These are phyloP conservation scores for Sebastes oblongus DNA, from an alignment of 2,797 vertebrate species.

Conservation along the genomic window DNA sequence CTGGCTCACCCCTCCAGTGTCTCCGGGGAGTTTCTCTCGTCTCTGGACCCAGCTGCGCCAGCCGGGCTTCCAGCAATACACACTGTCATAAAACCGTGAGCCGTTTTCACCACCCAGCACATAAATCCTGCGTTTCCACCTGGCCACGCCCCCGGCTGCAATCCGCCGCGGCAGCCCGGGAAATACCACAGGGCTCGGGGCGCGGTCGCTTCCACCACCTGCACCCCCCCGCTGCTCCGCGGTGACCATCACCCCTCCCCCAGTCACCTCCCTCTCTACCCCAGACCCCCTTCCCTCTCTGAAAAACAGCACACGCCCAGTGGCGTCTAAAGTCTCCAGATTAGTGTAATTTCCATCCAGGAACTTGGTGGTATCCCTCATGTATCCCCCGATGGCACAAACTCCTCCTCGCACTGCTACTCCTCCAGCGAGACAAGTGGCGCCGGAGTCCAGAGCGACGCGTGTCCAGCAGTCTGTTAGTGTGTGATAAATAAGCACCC, in stretches of 20 bases:
- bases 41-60: constrained; percentile 87
- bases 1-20: constrained; percentile 85
- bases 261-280: constrained; percentile 73
- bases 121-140: constrained; percentile 87
- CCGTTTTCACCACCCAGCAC: constrained; percentile 86
- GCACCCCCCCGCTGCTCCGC: constrained; percentile 69
- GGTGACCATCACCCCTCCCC: constrained; percentile 56
- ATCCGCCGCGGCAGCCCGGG: constrained; percentile 83
- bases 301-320: constrained; percentile 85
- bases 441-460: constrained; percentile 80
- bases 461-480: constrained; percentile 81
- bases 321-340: constrained; percentile 83
- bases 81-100: constrained; percentile 84
- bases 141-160: constrained; percentile 83
- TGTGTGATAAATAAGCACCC: constrained; percentile 86
- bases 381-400: constrained; percentile 86
- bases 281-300: constrained; percentile 80
- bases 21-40: constrained; percentile 83
- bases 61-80: constrained; percentile 88
- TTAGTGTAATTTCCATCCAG: constrained; percentile 84
- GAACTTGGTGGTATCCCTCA: constrained; percentile 84
- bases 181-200: constrained; percentile 82
- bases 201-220: constrained; percentile 75
- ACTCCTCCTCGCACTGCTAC: constrained; percentile 85
- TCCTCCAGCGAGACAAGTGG: constrained; percentile 84